phyloP scores from a whole-genome alignment of 2,113 vertebrate genomes.

The Fregata magnificens region DNA sequence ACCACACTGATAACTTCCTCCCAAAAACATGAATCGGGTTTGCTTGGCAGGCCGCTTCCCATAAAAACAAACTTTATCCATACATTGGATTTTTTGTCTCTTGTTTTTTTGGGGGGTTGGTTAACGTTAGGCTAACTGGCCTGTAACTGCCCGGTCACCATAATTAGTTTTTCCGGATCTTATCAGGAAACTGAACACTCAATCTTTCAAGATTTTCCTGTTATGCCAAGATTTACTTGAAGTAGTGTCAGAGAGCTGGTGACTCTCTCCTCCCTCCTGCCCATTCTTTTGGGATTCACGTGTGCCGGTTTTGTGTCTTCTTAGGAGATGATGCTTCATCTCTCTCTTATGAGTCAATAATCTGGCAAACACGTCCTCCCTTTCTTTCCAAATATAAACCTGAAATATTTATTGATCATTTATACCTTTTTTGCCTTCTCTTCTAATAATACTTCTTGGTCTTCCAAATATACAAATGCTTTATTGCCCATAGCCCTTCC shows the following conservation, averaged over 20 bases:
- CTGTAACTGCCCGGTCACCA: neutral
- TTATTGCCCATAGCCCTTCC: neutral
- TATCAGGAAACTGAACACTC: neutral
- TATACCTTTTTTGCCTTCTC: neutral
- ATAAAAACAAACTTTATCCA: neutral
- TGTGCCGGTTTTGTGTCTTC: neutral
- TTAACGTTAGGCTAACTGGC: neutral
- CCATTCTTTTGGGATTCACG: neutral
- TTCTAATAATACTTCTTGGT: neutral
- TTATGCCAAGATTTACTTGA: neutral
- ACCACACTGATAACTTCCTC: neutral
- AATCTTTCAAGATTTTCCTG: neutral
- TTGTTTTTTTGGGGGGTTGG: neutral
- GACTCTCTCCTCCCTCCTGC: neutral
- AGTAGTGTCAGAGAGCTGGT: neutral
- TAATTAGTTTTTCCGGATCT: neutral
- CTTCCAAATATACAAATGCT: neutral
- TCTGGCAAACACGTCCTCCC: neutral
- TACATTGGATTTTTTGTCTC: neutral
- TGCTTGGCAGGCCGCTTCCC: neutral
- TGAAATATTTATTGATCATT: neutral
- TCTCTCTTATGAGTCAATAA: neutral
- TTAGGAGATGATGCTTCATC: neutral
- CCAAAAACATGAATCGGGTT: neutral
- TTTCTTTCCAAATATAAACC: neutral